Evolutionary conservation across 2,888 invertebrate species (phyloP), one percentile per base, ranked within the genome.

Genomic region (Biston betularia): DNA sequence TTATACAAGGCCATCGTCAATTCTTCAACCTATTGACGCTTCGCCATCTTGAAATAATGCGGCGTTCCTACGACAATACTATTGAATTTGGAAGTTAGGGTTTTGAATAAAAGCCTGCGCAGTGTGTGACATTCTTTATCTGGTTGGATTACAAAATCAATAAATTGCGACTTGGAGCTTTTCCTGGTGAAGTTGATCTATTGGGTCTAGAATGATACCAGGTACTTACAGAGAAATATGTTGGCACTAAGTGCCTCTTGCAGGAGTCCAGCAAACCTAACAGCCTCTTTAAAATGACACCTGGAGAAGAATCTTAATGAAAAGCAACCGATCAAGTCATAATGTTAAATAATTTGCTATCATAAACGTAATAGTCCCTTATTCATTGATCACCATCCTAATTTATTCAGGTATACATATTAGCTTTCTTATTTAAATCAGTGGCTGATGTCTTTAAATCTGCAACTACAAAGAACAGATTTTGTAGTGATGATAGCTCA

Each of bases 71-170:
- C 53, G 76, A 75, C 76, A 79, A 84, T 14, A 74, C 85, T 80
- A 67, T 83, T 66, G 65, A 78, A 66, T 81, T 72, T 35, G 52
- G 69, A 61, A 68, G 82, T 63, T 61, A 35, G 59, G 55, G 54
- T 72, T 75, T 76, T 76, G 57, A 69, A 63, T 24, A 46, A 48
- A 46, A 58, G 45, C 57, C 55, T 63, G 70, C 54, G 71, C 69
- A 62, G 24, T 53, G 44, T 40, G 6, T 46, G 53, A 58, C 60
- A 6, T 55, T 71, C 69, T 72, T 64, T 42, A 68, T 73, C 77
- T 78, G 71, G 83, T 71, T 65, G 83, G 71, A 42, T 83, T 80
- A 64, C 69, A 75, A 84, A 87, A 83, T 84, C 81, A 67, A 83
- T 83, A 55, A 12, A 8, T 12, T 10, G 15, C 11, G 42, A 12